Base-by-base conservation (phyloP, 1,140 invertebrate species). In the Coptotermes formosanus region DNA sequence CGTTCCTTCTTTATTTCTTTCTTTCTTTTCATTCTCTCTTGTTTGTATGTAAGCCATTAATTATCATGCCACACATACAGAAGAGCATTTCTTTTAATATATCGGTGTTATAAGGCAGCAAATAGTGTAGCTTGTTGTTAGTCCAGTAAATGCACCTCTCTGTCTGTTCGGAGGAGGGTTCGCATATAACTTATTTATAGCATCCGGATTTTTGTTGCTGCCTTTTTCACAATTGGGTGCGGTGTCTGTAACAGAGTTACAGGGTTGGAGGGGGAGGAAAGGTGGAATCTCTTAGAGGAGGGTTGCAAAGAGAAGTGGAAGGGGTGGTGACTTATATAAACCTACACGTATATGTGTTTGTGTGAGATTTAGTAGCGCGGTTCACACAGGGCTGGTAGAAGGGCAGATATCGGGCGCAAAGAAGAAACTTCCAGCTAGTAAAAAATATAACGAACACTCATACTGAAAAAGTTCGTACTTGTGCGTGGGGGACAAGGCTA, bases 11-110 rank as follows among this genome's bases (percentile, higher is more conserved):
- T n/a, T n/a, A n/a, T n/a, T 75, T 25, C 64, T 30, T 38, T 38
- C 38, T 38, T 38, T 38, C 38, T 38, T 38, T 38, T 38, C 38
- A 38, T 38, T 2, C 64, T n/a, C 8, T n/a, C 14, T 30, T 75
- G n/a, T n/a, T 75, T 75, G 25, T 75, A 75, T 75, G 25, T 75
- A 75, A 75, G 64, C 64, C 64, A 75, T 75, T 75, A 75, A 75
- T 75, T 75, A 75, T 75, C 16, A 30, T 75, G 64, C 64, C 64
- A 75, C n/a, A 14, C n/a, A 75, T 75, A 75, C 25, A 75, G 64
- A 75, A 75, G n/a, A 12, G 64, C 64, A 75, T 30, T 75, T 75
- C 64, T 75, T 75, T 75, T 75, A 75, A 75, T 75, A 75, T 75
- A 75, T 25, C n/a, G 19, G 64, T 30, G 9, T 75, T 75, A 30